Conservation (phyloP, 2,888 invertebrate species). For the Thera britannica region DNA sequence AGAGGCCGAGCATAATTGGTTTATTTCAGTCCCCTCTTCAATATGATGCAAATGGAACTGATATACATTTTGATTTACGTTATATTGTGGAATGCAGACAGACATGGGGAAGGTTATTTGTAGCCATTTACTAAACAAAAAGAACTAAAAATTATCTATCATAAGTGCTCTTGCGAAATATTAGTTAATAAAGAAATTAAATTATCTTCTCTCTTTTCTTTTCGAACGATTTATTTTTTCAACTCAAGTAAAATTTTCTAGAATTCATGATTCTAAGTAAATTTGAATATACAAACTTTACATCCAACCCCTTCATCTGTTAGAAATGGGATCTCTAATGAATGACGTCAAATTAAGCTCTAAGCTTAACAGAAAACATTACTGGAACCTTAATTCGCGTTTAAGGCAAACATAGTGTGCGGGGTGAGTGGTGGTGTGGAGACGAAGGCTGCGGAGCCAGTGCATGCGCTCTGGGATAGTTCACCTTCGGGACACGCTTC, state of each 20-base stretch:
- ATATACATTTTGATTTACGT: constrained; percentile 34
- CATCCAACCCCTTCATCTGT: constrained; percentile 53
- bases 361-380: constrained; percentile 81
- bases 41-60: constrained; percentile 32
- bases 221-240: background rate
- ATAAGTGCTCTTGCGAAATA: background rate
- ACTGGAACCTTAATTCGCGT: constrained; percentile 82
- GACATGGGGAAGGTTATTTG: constrained; percentile 20
- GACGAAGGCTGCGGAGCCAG: constrained; percentile 77
- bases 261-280: constrained; percentile 25
- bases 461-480: constrained; percentile 60
- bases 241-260: background rate
- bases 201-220: no score
- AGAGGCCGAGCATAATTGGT: constrained; percentile 33
- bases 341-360: constrained; percentile 79
- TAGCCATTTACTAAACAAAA: constrained; percentile 2
- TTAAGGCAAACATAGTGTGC: constrained; percentile 83
- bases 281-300: constrained; percentile 33
- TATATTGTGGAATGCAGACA: constrained; percentile 29
- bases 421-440: constrained; percentile 82
- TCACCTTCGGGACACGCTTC: constrained; percentile 35
- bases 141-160: background rate
- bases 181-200: background rate
- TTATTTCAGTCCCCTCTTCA: constrained; percentile 35
- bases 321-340: constrained; percentile 66